Base-by-base conservation (phyloP, 2,113 vertebrate species). In the Struthidea cinerea region DNA sequence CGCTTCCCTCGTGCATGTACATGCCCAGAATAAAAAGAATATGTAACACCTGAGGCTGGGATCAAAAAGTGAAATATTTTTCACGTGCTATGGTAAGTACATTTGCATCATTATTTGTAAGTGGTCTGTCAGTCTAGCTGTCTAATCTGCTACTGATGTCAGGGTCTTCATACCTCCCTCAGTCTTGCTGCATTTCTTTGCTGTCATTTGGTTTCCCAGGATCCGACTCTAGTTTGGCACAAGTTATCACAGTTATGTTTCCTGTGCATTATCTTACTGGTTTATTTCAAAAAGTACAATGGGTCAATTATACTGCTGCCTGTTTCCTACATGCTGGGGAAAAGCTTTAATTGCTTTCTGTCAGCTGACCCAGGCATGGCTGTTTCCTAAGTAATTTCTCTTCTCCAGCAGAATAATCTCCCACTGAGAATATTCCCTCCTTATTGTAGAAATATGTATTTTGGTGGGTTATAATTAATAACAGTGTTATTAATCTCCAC, bases 321-420 rank as follows among this genome's bases (percentile, higher is more conserved):
- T 92, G 67, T 86, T 94, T 93, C 75, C 78, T 90, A 64, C 57
- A 49, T 53, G 53, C 53, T 64, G 69, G 65, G 67, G 41, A 82
- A 80, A 87, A 90, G 41, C 65, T 92, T 28, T 96, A 90, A 96
- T 94, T 96, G 80, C 61, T 83, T 95, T 95, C 91, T 95, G 63
- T 80, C 87, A 82, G 39, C 74, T 69, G 81, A 73, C 50, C 76
- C 77, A 82, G 64, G 75, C 76, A 63, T 64, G 37, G 55, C 33
- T 93, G 47, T 90, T 96, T 96, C 90, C 55, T 68, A 83, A 91
- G 61, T 60, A 7, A 79, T 96, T 97, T 96, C 75, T 93, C 41
- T 84, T 88, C 95, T 71, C 77, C 67, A 74, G 60, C 42, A 61
- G 37, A 87, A 69, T 42, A 55, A 56, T 37, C 27, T 89, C 90